Percentiles rank a stretch among this genome's conserved stretches.
Evolutionary conservation across 1,140 invertebrate species (phyloP).

Genomic region (Penaeus vannamei): DNA sequence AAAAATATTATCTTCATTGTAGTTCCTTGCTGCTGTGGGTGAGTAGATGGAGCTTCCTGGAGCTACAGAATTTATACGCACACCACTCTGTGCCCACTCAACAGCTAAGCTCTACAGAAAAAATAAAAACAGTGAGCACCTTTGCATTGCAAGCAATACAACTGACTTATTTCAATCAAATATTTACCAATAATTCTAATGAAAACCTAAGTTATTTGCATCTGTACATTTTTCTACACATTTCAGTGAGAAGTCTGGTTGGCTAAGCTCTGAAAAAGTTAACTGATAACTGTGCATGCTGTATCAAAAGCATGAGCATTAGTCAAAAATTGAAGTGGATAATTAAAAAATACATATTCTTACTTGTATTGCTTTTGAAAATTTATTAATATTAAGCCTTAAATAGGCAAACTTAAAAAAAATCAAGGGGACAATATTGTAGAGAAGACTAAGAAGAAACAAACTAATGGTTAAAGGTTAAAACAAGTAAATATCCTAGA

Average conservation of each 20-base stretch:
- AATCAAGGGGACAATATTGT: too few relatives aligned
- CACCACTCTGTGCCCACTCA: conserved; percentile 74
- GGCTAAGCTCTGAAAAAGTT: background rate
- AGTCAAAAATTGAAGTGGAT: background rate
- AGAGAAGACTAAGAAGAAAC: too few relatives aligned
- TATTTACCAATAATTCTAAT: too few relatives aligned
- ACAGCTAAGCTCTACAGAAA: conserved; percentile 71
- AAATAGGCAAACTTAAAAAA: too few relatives aligned
- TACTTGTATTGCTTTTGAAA: background rate
- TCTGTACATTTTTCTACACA: too few relatives aligned
- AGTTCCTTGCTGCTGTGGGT: conserved; percentile 72
- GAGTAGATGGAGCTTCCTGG: conserved; percentile 71
- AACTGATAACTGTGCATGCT: background rate
- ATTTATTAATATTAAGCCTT: too few relatives aligned
- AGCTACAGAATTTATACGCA: conserved; percentile 75
- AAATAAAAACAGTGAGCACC: background rate
- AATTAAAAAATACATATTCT: background rate
- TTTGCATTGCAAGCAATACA: too few relatives aligned
- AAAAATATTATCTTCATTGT: conserved; percentile 71
- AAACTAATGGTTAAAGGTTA: too few relatives aligned
- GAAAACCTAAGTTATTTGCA: too few relatives aligned
- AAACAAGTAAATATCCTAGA: too few relatives aligned
- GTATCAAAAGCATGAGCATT: background rate
- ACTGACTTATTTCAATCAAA: too few relatives aligned
- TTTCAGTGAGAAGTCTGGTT: background rate